Evolutionary conservation across 2,113 vertebrate genomes (phyloP).

Genomic region (Xiphophorus hellerii): DNA sequence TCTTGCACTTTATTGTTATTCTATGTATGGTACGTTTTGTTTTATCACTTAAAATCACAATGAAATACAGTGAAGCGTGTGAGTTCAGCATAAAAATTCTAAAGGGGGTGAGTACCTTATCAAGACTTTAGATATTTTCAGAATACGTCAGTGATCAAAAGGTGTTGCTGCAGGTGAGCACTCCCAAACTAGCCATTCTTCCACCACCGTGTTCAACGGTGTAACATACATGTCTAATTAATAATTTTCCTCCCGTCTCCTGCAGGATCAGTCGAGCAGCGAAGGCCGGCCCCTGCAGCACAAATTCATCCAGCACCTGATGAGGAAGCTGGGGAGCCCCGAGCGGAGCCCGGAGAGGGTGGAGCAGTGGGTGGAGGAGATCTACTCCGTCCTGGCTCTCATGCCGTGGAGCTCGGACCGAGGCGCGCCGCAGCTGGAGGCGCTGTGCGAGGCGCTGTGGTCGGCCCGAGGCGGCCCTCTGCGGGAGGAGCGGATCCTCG

Average conservation of each 20-base stretch:
- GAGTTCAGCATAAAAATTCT: no score
- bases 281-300: constrained; percentile 77
- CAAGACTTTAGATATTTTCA: no score
- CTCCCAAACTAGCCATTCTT: no score
- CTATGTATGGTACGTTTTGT: no score
- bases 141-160: no score
- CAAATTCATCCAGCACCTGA: constrained; percentile 84
- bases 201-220: no score
- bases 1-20: no score
- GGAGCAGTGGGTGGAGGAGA: constrained; percentile 71
- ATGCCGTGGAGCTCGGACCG: constrained; percentile 79
- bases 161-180: no score
- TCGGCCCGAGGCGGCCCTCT: constrained; percentile 79
- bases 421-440: constrained; percentile 74
- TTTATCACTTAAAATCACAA: no score
- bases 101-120: no score
- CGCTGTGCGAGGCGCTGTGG: constrained; percentile 86
- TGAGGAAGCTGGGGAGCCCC: constrained; percentile 68
- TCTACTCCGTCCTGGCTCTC: constrained; percentile 83
- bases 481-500: constrained; percentile 85
- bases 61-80: no score
- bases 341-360: constrained; percentile 49
- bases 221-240: no score
- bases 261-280: constrained; percentile 61
- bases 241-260: constrained; percentile 31